Evolutionary conservation across 2,888 invertebrate species (phyloP), one percentile per base, ranked within the genome.

Genomic region (Nemotelus nigrinus): DNA sequence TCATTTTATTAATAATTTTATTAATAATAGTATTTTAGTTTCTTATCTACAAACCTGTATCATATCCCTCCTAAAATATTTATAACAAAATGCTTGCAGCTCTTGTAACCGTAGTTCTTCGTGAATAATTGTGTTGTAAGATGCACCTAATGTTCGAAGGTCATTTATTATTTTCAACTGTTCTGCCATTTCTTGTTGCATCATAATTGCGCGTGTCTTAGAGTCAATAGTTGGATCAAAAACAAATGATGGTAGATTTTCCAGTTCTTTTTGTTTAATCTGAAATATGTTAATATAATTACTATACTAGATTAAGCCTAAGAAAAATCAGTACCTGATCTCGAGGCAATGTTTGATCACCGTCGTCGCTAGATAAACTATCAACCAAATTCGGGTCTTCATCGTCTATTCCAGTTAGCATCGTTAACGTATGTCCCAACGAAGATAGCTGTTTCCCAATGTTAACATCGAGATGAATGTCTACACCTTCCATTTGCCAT

Each of bases 401-500:
- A 84, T 94, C 94, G 84, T 96, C 96, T 41, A 39, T 65, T 88
- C 96, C 97, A 0, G 98, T 97, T 65, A 99, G 89, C 91, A 97
- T 96, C 0, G 99, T 98, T 77, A 99, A 90, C 0, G 99, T 99
- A 86, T 97, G 96, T 0, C 98, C 97, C 55, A 99, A 89, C 0
- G 97, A 94, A 0, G 97, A 97, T 45, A 99, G 89, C 84, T 98
- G 96, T 86, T 98, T 97, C 75, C 99, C 99, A 63, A 99, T 96
- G 85, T 95, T 96, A 0, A 97, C 96, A 87, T 98, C 98, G 77
- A 98, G 88, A 86, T 98, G 97, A 81, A 98, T 97, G 84, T 98
- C 98, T 6, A 98, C 97, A 71, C 99, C 99, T 86, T 98, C 96
- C 99, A 99, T 99, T 88, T 98, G 95, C 97, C 99, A 99, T 81